Evolutionary conservation across 2,888 invertebrate genomes (phyloP), one percentile per base, ranked within the genome.

Genomic region (Papilio elwesi): DNA sequence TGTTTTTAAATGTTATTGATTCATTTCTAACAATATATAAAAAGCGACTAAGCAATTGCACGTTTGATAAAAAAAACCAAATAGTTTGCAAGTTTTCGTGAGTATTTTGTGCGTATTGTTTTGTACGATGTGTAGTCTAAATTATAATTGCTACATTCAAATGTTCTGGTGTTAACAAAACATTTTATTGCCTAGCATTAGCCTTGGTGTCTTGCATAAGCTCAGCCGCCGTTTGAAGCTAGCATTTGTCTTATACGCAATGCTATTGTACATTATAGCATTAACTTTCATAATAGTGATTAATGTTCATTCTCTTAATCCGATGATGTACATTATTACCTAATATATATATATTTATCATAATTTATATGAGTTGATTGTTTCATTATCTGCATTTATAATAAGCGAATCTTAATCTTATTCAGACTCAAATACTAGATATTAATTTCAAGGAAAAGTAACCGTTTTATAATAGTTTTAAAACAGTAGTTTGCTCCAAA

Each of bases 141-240:
- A 43, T 62, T 62, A 62, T 62, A 62, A 43, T 62, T 62, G 43
- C 59, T 43, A 62, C 59, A 43, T 62, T 43, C 43, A 43, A 62
- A 62, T 62, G 43, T 62, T 62, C 59, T 62, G 59, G 43, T 62
- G 43, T 2, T 62, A 62, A 62, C 43, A 62, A 62, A 62, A 62
- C 43, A 62, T 62, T 62, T 62, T 43, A 62, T 62, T 62, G 59
- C 59, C 59, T 62, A 62, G 59, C 15, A 15, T 62, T 43, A 62
- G 59, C 59, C 59, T 62, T 62, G 59, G 43, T 62, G 15, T 43
- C 59, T 62, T 62, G 59, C 59, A 62, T 62, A 62, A 62, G 59
- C 59, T 10, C 43, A 15, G 4, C 9, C n/a, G 15, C 15, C 15
- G 10, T 62, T 10, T 62, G 43, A 62, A 11, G 59, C 43, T 62